phyloP scores from a whole-genome alignment of 2,888 invertebrate genomes.

The Nomada goodeniana region DNA sequence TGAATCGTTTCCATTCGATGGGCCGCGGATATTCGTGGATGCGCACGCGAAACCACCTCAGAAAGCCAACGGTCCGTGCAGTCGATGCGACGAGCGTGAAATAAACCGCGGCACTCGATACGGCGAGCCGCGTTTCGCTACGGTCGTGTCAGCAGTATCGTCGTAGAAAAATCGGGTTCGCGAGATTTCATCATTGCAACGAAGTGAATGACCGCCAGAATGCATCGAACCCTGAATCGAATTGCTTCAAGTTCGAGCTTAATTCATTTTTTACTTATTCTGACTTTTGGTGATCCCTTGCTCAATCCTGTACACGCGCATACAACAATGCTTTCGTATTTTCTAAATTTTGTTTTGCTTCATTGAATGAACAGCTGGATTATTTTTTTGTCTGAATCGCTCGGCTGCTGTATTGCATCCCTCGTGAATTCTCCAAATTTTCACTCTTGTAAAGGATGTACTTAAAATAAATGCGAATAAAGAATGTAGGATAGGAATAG shows the following conservation, averaged over 20 bases:
- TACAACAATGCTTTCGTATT: no score
- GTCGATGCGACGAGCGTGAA: constrained; percentile 43
- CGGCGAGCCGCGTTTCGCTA: neutral
- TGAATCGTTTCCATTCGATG: constrained; percentile 49
- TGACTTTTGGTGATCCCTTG: no score
- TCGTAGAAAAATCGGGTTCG: constrained; percentile 7
- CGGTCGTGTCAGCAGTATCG: constrained; percentile 54
- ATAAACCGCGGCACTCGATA: constrained; percentile 39
- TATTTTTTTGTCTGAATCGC: no score
- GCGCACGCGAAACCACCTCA: neutral
- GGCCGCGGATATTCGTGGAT: constrained; percentile 16
- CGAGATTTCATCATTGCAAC: constrained; percentile 46
- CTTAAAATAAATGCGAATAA: no score
- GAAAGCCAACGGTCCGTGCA: constrained; percentile 49
- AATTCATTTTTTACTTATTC: no score
- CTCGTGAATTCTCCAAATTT: no score
- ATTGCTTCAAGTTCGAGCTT: neutral
- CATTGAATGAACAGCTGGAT: no score
- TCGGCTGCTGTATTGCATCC: no score
- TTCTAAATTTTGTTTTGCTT: no score
- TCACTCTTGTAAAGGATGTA: no score
- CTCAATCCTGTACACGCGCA: no score
- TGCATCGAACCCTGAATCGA: neutral
- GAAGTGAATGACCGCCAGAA: constrained; percentile 49
- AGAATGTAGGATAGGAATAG: no score